phyloP scores from a whole-genome alignment of 2,113 vertebrate species.

The Galeopterus variegatus region DNA sequence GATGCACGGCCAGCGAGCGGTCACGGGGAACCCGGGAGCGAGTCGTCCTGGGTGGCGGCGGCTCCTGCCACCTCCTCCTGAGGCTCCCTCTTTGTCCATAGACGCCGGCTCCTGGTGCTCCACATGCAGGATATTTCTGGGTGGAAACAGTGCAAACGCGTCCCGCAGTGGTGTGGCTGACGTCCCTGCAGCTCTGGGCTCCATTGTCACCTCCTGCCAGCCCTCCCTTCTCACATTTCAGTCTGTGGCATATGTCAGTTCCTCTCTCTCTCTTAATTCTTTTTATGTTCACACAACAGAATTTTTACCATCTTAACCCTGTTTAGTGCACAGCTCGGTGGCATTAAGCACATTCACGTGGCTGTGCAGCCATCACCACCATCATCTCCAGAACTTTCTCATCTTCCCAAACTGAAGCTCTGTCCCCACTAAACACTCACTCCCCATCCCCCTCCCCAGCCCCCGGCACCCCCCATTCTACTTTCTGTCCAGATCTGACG shows the following conservation, averaged over 20 bases:
- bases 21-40: fast-evolving
- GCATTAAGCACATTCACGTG: no score
- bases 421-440: no score
- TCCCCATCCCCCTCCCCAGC: no score
- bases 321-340: no score
- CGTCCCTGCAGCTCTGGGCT: neutral
- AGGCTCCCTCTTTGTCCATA: neutral
- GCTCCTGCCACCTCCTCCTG: fast-evolving
- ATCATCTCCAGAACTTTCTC: no score
- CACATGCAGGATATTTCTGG: neutral
- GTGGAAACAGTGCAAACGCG: neutral
- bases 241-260: no score
- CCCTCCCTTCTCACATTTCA: neutral
- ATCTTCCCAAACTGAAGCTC: no score
- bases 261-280: neutral
- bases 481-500: no score
- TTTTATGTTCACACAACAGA: no score
- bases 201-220: neutral
- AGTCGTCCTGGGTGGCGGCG: fast-evolving
- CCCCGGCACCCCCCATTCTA: no score
- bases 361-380: no score
- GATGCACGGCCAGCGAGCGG: fast-evolving
- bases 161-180: neutral
- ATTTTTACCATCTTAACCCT: no score
- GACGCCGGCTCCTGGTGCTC: neutral